These are phyloP conservation scores for Alca torda DNA, from an alignment of 2,797 vertebrate species.

Conservation along the genomic window DNA sequence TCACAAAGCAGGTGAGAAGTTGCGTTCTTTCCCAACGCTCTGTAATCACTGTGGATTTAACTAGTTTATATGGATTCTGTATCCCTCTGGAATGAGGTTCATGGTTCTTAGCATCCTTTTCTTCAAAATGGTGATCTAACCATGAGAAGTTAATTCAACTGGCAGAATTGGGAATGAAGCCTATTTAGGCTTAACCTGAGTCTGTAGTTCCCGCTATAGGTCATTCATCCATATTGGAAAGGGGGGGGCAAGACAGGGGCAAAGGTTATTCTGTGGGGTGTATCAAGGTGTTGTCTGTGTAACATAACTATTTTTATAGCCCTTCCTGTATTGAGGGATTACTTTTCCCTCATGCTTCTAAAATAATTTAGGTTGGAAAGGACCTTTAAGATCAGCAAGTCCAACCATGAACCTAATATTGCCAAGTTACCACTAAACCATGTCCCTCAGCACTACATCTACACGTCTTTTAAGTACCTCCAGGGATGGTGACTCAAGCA, in stretches of 20 bases:
- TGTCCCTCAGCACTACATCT: background rate
- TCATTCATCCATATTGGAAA: background rate
- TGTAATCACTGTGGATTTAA: background rate
- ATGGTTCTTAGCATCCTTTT: background rate
- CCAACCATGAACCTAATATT: rapidly evolving
- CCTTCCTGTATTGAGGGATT: background rate
- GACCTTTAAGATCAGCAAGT: background rate
- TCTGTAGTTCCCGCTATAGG: background rate
- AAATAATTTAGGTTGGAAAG: background rate
- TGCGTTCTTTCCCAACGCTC: background rate
- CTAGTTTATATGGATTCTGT: background rate
- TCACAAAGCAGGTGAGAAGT: background rate
- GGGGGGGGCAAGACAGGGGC: rapidly evolving
- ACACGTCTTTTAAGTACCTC: background rate
- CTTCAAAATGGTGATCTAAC: background rate
- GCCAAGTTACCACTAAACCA: background rate
- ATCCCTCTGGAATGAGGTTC: background rate
- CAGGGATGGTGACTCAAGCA: background rate
- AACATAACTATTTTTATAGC: background rate
- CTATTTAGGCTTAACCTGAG: background rate
- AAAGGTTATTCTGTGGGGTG: background rate
- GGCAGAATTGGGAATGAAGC: background rate
- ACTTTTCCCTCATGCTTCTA: background rate
- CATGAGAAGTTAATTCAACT: background rate
- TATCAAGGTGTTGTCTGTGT: background rate